These are phyloP conservation scores for Corynorhinus townsendii DNA, from an alignment of 2,113 vertebrate species.

Conservation along the genomic window DNA sequence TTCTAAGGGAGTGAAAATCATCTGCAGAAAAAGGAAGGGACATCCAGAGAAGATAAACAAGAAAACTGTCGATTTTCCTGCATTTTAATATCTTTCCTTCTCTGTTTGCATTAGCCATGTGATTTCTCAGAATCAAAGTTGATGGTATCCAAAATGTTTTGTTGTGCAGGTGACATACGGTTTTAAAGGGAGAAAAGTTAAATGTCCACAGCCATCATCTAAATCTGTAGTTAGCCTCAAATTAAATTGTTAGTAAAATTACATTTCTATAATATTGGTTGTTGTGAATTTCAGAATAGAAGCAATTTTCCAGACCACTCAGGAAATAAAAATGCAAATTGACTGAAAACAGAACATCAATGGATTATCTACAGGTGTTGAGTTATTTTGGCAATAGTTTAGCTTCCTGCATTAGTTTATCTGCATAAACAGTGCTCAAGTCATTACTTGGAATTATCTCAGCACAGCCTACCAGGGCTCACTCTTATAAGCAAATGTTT, in stretches of 20 bases:
- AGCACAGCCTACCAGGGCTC: not conserved
- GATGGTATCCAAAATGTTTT: not conserved
- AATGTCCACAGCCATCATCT: not conserved
- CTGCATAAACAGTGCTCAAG: not conserved
- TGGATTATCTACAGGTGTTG: not conserved
- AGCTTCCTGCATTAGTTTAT: not conserved
- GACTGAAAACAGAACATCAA: not conserved
- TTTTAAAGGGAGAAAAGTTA: conserved; percentile 8
- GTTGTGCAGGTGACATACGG: not conserved
- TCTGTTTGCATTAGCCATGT: not conserved
- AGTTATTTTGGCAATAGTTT: not conserved
- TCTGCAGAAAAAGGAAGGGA: not conserved
- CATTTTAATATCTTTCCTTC: not conserved
- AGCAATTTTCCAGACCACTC: conserved; percentile 19
- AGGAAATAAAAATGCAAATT: not conserved
- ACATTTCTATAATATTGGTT: not conserved
- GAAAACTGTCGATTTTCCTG: not conserved
- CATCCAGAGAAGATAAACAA: not conserved
- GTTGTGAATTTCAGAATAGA: not conserved
- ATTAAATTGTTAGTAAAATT: conserved; percentile 37
- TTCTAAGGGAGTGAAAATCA: not conserved
- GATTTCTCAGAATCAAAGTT: not conserved
- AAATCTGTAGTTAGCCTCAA: not conserved
- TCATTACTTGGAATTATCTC: not conserved
- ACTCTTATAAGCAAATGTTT: not conserved